Conservation (phyloP, 2,888 invertebrate species). For the Seira sanloemensis region DNA sequence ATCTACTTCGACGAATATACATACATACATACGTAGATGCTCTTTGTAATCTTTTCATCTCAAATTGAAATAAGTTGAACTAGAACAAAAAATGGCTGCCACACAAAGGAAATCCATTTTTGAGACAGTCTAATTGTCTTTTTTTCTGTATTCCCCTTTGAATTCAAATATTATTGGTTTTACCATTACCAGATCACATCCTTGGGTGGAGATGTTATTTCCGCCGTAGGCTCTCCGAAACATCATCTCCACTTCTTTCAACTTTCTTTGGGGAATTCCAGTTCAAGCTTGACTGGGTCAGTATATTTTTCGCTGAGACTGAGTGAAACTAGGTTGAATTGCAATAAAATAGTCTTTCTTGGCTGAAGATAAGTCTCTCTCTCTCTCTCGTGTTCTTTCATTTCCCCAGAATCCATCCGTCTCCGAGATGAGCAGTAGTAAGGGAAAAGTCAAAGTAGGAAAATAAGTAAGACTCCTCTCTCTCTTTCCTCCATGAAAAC, state of each 20-base stretch:
- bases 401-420: constrained; percentile 14
- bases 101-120: not conserved
- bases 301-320: constrained; percentile 18
- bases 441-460: not conserved
- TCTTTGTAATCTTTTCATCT: not conserved
- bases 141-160: constrained; percentile 8
- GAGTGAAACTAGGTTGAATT: constrained; percentile 12
- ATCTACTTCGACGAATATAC: too few species aligned
- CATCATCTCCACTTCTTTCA: not conserved
- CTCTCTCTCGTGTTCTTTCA: constrained; percentile 12
- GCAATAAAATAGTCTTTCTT: not conserved
- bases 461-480: not conserved
- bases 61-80: constrained; percentile 2
- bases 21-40: not conserved
- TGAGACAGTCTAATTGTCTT: not conserved
- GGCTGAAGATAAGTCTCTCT: not conserved
- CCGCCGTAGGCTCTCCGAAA: not conserved
- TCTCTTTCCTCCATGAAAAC: not conserved
- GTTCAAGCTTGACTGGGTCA: constrained; percentile 20
- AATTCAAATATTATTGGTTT: constrained; percentile 15
- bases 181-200: constrained; percentile 11
- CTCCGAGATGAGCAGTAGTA: constrained; percentile 11
- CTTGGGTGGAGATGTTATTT: not conserved
- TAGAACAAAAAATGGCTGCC: not conserved
- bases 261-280: constrained; percentile 10